Base-by-base conservation (phyloP, 2,888 invertebrate species). In the Drosophila histrio region DNA sequence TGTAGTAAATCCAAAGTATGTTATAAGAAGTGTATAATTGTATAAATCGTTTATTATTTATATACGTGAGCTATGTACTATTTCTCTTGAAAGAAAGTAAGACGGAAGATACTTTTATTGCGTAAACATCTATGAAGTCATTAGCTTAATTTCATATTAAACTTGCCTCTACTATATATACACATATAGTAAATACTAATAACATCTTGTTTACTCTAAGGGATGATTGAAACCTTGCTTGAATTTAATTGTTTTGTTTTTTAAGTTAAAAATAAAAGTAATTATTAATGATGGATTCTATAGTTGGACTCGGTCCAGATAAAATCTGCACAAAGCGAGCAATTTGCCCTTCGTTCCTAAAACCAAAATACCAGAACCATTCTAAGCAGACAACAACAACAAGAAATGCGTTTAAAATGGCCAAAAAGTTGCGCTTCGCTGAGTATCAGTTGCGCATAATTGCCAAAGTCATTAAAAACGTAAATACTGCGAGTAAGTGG, bases 361-460 rank as follows among this genome's bases (percentile, higher is more conserved):
- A 72, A 61, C 36, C 59, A 68, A 65, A 68, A 67, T 74, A 70
- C 49, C 79, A 79, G 77, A 80, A 78, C 82, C 79, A 63, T 81
- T 82, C 72, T 68, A 41, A 32, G 53, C 28, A 66, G 38, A 28
- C 39, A 30, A 38, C 34, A 71, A 62, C 44, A 52, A 65, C 19
- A 38, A 65, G 24, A 46, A 57, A 24, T 32, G 8, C 43, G 24
- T 30, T 53, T 26, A 11, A 76, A 72, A 68, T 79, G 67, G 65
- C 75, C 70, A 79, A 79, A 77, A 78, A 73, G 77, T 61, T 67
- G 19, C 83, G 87, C 80, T 86, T 86, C 67, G 84, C 26, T 85
- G 84, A 79, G 53, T 87, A 85, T 85, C 83, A 75, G 70, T 75
- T 85, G 70, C 65, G 75, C 77, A 85, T 87, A 84, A 84, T 84